Evolutionary conservation across 35 echinoderm and acorn worm species (phyloP).

Genomic region (Holothuria glaberrima): DNA sequence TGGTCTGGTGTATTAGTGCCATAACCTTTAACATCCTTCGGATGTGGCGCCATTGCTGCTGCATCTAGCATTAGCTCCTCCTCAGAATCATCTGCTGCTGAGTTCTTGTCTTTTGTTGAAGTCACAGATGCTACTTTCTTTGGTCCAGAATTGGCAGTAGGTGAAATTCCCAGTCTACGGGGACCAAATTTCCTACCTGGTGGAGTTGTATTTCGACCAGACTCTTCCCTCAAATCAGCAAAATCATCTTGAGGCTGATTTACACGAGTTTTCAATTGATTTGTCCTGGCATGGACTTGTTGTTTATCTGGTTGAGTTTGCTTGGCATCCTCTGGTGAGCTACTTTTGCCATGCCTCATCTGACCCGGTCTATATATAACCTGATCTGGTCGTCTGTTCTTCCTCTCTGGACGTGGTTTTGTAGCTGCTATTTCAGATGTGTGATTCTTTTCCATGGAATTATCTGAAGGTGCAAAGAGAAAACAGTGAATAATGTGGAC

Average conservation of each 20-base stretch:
- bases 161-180: slow-evolving; percentile 8
- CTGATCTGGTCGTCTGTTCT: slow-evolving; percentile 37
- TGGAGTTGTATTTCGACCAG: neutral
- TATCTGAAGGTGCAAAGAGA: too few relatives aligned
- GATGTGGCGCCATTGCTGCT: neutral
- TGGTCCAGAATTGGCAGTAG: neutral
- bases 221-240: neutral
- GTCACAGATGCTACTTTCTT: neutral
- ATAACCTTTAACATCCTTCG: neutral
- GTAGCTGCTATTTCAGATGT: too few relatives aligned
- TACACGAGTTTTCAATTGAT: neutral
- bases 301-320: neutral
- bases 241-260: neutral
- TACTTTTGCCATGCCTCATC: neutral
- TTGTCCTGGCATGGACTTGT: neutral
- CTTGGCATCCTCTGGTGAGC: slow-evolving; percentile 3
- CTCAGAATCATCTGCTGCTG: neutral
- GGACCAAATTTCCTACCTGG: slow-evolving; percentile 41
- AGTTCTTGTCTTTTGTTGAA: neutral
- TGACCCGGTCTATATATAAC: slow-evolving; percentile 35
- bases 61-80: slow-evolving; percentile 22
- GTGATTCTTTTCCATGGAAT: too few relatives aligned
- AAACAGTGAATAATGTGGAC: too few relatives aligned
- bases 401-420: slow-evolving; percentile 12
- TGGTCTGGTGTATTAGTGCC: neutral